These are phyloP conservation scores for Ophraella communa DNA, from an alignment of 2,888 invertebrate species.

Conservation along the genomic window DNA sequence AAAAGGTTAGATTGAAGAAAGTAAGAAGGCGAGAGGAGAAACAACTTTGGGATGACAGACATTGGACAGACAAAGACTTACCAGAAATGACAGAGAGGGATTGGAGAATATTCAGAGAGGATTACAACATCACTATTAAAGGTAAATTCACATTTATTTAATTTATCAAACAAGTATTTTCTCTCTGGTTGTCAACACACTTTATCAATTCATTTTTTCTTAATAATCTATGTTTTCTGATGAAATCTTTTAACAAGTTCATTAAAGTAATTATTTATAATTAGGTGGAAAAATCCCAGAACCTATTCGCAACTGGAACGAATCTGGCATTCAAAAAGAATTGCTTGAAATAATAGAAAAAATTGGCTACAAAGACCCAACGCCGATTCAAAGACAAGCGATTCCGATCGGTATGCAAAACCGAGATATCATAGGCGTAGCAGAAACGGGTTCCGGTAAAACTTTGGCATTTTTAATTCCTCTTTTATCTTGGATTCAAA, in stretches of 20 bases:
- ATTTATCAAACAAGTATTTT: too few species aligned
- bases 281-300: slow-evolving; percentile 92
- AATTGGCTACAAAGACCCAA: slow-evolving; percentile 97
- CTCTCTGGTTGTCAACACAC: too few species aligned
- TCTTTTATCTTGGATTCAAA: slow-evolving; percentile 96
- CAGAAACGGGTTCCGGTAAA: slow-evolving; percentile 97
- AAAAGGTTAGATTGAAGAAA: slow-evolving; percentile 89
- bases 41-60: slow-evolving; percentile 98
- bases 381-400: slow-evolving; percentile 98
- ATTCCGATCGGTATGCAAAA: slow-evolving; percentile 97
- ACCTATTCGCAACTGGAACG: slow-evolving; percentile 94
- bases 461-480: slow-evolving; percentile 98
- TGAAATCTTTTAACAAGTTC: too few species aligned
- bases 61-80: slow-evolving; percentile 95
- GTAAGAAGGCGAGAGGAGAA: slow-evolving; percentile 96
- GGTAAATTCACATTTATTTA: slow-evolving; percentile 57
- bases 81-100: slow-evolving; percentile 98
- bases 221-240: too few species aligned
- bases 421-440: slow-evolving; percentile 93
- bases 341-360: slow-evolving; percentile 92
- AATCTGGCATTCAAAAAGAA: slow-evolving; percentile 88
- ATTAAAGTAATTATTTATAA: slow-evolving; percentile 40
- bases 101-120: slow-evolving; percentile 99
- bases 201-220: too few species aligned
- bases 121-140: slow-evolving; percentile 98